A percentile compares a stretch with the other conserved stretches of the same genome.
Evolutionary conservation across 2,113 vertebrate species (phyloP).

Genomic region (Thalassarche chlororhynchos): DNA sequence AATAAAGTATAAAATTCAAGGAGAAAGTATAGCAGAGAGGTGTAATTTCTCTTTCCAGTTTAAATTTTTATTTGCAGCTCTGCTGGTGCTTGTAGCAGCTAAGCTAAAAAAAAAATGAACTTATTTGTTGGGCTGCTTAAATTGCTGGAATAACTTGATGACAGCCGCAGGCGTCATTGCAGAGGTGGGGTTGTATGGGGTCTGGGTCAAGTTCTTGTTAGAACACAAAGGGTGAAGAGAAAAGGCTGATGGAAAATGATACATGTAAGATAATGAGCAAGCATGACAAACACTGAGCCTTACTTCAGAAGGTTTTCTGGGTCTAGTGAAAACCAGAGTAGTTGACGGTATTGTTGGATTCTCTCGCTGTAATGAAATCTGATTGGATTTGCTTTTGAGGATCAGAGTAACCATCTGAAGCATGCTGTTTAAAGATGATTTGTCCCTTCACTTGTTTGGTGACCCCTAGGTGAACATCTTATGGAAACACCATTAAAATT

Average conservation of each 20-base stretch:
- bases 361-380: background rate
- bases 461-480: background rate
- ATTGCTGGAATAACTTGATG: background rate
- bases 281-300: background rate
- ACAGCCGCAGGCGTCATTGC: accelerated
- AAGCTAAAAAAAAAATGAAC: background rate
- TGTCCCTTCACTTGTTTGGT: background rate
- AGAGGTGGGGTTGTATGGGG: background rate
- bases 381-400: background rate
- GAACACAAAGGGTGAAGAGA: background rate
- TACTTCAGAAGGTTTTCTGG: background rate
- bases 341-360: background rate
- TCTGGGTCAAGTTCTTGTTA: background rate
- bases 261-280: background rate
- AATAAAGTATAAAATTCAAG: background rate
- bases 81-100: background rate
- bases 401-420: background rate
- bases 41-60: background rate
- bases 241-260: background rate
- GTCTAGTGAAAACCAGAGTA: background rate
- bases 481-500: background rate
- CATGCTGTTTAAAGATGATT: background rate
- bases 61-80: background rate
- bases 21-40: background rate
- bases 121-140: background rate